Evolutionary conservation across 2,113 vertebrate species (phyloP).

Genomic region (Lepidothrix coronata): DNA sequence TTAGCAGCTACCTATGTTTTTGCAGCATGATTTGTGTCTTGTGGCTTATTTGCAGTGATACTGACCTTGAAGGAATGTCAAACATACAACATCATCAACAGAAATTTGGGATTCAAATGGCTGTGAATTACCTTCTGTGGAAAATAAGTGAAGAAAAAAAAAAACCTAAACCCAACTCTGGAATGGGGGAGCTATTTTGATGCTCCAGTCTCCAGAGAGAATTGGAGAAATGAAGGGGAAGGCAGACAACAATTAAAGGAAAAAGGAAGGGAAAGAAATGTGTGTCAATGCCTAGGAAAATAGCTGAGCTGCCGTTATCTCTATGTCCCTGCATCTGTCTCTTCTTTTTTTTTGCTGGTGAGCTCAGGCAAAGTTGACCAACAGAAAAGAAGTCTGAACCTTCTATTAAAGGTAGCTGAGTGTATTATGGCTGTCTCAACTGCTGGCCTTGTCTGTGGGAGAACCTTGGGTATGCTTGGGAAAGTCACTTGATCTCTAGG

Average conservation of each 20-base stretch:
- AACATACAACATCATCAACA: neutral
- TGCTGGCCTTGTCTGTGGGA: neutral
- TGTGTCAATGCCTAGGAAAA: neutral
- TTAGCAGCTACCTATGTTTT: neutral
- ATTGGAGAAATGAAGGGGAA: neutral
- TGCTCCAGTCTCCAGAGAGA: neutral
- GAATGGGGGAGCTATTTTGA: neutral
- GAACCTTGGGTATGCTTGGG: neutral
- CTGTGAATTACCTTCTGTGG: neutral
- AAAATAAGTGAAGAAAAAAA: neutral
- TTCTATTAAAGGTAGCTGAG: neutral
- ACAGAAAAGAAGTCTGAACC: neutral
- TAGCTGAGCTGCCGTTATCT: neutral
- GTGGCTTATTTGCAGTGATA: neutral
- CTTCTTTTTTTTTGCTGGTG: neutral
- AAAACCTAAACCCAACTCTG: neutral
- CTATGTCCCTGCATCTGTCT: neutral
- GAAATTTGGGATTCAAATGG: neutral
- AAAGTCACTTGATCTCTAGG: neutral
- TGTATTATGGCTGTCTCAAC: neutral
- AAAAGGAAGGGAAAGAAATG: neutral
- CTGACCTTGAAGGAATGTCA: slow-evolving; percentile 38
- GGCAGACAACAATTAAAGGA: neutral
- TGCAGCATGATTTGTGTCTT: neutral
- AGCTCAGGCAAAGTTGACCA: neutral